A percentile compares a stretch with the other conserved stretches of the same genome.
Conservation (phyloP, 2,888 invertebrate genomes). For the Lasioglossum marginatum region DNA sequence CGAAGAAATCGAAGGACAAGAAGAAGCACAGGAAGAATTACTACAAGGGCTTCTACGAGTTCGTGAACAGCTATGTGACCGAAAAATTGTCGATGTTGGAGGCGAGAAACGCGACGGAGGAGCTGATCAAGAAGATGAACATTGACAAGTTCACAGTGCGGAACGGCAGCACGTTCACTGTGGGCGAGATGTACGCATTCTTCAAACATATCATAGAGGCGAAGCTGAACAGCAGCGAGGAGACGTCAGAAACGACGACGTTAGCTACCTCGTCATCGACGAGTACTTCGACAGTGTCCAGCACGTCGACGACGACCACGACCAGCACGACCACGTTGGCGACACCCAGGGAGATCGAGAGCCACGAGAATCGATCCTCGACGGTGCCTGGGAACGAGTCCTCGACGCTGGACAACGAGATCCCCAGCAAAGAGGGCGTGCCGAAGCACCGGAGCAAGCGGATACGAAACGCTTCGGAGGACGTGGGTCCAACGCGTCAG, state of each 20-base stretch:
- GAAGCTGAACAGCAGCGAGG: constrained; percentile 76
- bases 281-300: constrained; percentile 28
- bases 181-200: constrained; percentile 82
- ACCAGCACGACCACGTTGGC: constrained; percentile 44
- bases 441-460: constrained; percentile 82
- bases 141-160: constrained; percentile 80
- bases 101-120: constrained; percentile 79
- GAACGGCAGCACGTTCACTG: constrained; percentile 82
- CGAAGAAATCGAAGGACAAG: constrained; percentile 76
- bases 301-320: background rate
- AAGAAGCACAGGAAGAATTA: constrained; percentile 79
- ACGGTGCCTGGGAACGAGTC: constrained; percentile 64
- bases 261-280: constrained; percentile 10
- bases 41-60: constrained; percentile 83
- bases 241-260: constrained; percentile 36
- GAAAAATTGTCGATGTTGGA: constrained; percentile 79
- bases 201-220: constrained; percentile 84
- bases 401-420: constrained; percentile 78
- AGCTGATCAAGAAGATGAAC: constrained; percentile 79
- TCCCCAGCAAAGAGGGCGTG: constrained; percentile 76
- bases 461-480: constrained; percentile 78
- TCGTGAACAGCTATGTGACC: constrained; percentile 81
- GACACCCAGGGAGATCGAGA: constrained; percentile 48
- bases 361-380: constrained; percentile 61
- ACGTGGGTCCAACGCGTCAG: constrained; percentile 53